Evolutionary conservation across 2,797 vertebrate species (phyloP).

Genomic region (Enoplosus armatus): DNA sequence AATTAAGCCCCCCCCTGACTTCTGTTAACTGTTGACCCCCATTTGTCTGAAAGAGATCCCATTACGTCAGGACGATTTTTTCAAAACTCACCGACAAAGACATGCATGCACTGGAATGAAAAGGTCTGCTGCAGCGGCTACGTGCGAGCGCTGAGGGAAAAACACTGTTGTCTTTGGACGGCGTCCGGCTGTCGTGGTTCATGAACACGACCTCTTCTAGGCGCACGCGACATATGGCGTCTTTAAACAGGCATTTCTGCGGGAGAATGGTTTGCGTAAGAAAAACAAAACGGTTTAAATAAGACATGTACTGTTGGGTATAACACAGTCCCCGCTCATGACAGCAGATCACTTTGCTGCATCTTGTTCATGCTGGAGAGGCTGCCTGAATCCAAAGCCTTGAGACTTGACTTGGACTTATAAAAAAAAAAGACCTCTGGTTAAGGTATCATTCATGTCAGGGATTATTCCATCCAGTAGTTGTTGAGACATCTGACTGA

Average conservation of each 20-base stretch:
- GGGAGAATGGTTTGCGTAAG: not conserved
- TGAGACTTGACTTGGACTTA: no score
- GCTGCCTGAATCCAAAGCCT: not conserved
- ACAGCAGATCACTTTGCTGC: not conserved
- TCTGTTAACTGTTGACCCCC: constrained; percentile 11
- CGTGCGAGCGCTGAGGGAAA: not conserved
- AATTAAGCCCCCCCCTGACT: constrained; percentile 5
- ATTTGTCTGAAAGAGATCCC: constrained; percentile 19
- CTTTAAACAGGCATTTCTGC: no score
- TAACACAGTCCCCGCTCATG: not conserved
- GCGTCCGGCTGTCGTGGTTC: not conserved
- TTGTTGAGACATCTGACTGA: no score
- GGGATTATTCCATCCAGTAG: no score
- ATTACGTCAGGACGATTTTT: constrained; percentile 8
- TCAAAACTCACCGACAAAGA: constrained; percentile 1
- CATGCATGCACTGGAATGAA: not conserved
- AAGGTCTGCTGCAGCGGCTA: not conserved
- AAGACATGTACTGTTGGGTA: not conserved
- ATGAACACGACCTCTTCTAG: not conserved
- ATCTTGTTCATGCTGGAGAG: not conserved
- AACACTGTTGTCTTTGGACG: not conserved
- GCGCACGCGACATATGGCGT: constrained; percentile 20
- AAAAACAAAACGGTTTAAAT: not conserved
- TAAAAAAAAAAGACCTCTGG: no score
- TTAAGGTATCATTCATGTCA: no score